Evolutionary conservation across 2,113 vertebrate genomes (phyloP).

Genomic region (Pimephales promelas): DNA sequence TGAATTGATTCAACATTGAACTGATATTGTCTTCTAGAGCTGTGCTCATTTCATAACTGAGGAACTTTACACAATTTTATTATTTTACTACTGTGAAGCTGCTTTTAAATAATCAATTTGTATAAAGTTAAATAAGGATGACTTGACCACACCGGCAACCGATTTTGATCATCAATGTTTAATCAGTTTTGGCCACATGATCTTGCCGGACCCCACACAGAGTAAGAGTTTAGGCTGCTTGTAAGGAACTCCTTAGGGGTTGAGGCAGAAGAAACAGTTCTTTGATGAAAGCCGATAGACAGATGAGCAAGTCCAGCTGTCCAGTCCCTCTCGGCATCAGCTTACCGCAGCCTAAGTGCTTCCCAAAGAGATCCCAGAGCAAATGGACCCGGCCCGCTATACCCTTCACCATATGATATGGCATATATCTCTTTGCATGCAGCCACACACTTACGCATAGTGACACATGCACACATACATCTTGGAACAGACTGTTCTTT

Average conservation of each 20-base stretch:
- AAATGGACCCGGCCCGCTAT: slow-evolving; percentile 44
- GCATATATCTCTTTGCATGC: slow-evolving; percentile 3
- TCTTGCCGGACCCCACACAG: slow-evolving; percentile 16
- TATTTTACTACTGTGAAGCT: too few species aligned
- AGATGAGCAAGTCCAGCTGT: slow-evolving; percentile 58
- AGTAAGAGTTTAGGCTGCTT: slow-evolving; percentile 22
- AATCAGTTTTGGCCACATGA: neutral
- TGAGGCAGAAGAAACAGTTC: slow-evolving; percentile 21
- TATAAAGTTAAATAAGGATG: too few species aligned
- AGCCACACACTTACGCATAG: neutral
- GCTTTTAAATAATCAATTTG: too few species aligned
- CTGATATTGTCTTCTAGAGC: too few species aligned
- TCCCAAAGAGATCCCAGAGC: slow-evolving; percentile 40
- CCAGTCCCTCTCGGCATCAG: slow-evolving; percentile 39
- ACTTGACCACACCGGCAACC: too few species aligned
- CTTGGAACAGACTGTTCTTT: neutral
- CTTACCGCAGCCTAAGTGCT: slow-evolving; percentile 49
- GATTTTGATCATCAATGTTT: slow-evolving; percentile 4
- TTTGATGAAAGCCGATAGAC: slow-evolving; percentile 55
- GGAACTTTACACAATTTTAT: too few species aligned
- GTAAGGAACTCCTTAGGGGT: slow-evolving; percentile 38
- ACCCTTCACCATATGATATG: slow-evolving; percentile 37
- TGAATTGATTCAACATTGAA: too few species aligned
- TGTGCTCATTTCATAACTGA: too few species aligned
- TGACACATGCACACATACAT: neutral